Conservation (phyloP, 2,113 vertebrate genomes). For the Paradoxurus hermaphroditus region DNA sequence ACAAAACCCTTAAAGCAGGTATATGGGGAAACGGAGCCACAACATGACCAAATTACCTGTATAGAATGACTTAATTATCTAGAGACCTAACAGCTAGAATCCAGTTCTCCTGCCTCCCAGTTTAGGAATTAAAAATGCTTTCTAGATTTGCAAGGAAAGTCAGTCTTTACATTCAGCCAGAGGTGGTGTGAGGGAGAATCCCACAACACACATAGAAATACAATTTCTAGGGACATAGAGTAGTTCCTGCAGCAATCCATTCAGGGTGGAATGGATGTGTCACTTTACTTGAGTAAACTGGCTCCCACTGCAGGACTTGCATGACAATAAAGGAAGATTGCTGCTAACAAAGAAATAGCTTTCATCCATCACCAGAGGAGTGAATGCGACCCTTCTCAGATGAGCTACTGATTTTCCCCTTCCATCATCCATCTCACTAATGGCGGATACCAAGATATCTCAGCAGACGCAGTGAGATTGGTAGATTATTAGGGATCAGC, state of each 20-base stretch:
- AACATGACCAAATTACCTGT: background rate
- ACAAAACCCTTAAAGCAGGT: background rate
- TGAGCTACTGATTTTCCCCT: conserved; percentile 48
- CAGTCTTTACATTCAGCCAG: background rate
- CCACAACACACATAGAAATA: background rate
- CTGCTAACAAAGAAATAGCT: conserved; percentile 57
- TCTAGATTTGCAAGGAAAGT: background rate
- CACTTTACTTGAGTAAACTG: conserved; percentile 4
- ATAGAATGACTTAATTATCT: background rate
- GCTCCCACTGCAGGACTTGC: conserved; percentile 34
- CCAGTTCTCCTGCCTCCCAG: background rate
- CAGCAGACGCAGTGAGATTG: conserved; percentile 28
- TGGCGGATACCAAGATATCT: conserved; percentile 35
- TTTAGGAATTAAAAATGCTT: conserved; percentile 30
- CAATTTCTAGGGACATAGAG: background rate
- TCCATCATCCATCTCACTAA: conserved; percentile 58
- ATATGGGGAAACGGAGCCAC: background rate
- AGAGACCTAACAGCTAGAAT: background rate
- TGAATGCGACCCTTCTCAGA: conserved; percentile 52
- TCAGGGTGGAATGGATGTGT: background rate
- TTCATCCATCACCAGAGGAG: conserved; percentile 58
- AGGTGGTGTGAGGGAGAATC: background rate
- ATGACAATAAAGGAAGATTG: conserved; percentile 57
- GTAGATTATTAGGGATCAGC: conserved; percentile 57
- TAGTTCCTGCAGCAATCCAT: conserved; percentile 9